phyloP scores from a whole-genome alignment of 1,140 invertebrate genomes.

The Elysia chlorotica region DNA sequence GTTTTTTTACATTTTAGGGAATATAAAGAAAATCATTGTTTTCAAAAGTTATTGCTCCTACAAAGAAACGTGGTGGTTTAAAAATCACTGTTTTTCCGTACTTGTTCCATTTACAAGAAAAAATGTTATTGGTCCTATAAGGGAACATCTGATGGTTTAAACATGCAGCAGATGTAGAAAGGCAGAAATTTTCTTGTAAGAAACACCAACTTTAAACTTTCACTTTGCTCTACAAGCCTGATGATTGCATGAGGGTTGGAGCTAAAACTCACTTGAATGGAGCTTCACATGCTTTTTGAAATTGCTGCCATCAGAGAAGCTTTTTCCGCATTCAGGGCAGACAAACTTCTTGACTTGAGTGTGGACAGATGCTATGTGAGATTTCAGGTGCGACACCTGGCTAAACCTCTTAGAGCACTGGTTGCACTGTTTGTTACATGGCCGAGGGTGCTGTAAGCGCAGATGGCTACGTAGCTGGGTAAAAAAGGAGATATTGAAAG shows the following conservation, averaged over 20 bases:
- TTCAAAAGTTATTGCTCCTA: too few relatives aligned
- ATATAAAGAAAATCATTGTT: too few relatives aligned
- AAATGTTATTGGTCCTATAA: too few relatives aligned
- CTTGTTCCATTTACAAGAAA: too few relatives aligned
- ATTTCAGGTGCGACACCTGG: conserved; percentile 33
- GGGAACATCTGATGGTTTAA: too few relatives aligned
- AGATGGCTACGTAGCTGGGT: conserved; percentile 16
- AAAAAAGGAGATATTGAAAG: too few relatives aligned
- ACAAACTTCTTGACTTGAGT: conserved; percentile 36
- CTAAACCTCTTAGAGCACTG: conserved; percentile 33
- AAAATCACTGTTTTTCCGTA: too few relatives aligned
- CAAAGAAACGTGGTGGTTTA: too few relatives aligned
- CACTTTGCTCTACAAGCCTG: not conserved
- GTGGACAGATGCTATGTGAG: conserved; percentile 34
- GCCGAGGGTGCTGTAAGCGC: conserved; percentile 17
- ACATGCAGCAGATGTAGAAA: too few relatives aligned
- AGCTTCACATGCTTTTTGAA: conserved; percentile 35
- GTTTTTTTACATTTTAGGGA: too few relatives aligned
- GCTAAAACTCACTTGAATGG: conserved; percentile 37
- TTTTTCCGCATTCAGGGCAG: conserved; percentile 39
- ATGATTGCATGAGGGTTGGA: not conserved
- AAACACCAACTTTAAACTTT: not conserved
- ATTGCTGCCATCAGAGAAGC: conserved; percentile 43
- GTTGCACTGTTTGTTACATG: conserved; percentile 25
- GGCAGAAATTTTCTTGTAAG: not conserved